Conservation (phyloP, 2,113 vertebrate species). For the Hippocampus guttulatus region DNA sequence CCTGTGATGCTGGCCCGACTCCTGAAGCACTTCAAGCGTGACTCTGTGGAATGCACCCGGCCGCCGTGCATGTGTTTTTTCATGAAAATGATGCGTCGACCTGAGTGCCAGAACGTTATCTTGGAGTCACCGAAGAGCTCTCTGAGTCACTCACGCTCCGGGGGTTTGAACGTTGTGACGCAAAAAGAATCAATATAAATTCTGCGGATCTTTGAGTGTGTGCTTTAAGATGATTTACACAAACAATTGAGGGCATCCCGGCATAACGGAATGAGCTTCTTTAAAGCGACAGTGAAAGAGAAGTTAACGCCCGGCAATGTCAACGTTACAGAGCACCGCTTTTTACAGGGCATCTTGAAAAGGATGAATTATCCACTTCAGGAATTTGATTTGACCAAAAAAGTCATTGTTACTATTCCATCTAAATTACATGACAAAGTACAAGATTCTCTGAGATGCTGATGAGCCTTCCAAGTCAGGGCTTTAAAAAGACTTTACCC, state of each 20-base stretch:
- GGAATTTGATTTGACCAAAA: background rate
- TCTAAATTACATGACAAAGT: background rate
- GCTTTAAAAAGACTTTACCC: too few relatives aligned
- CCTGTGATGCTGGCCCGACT: conserved; percentile 1
- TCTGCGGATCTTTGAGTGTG: background rate
- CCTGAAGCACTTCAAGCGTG: background rate
- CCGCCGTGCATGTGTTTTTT: too few relatives aligned
- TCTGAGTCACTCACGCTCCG: conserved; percentile 12
- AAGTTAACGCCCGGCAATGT: background rate
- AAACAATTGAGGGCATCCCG: background rate
- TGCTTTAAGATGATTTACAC: background rate
- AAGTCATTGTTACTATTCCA: background rate
- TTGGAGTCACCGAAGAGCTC: background rate
- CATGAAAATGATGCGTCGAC: background rate
- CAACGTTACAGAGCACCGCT: background rate
- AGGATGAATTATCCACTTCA: background rate
- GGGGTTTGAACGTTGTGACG: background rate
- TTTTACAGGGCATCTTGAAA: background rate
- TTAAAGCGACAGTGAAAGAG: background rate
- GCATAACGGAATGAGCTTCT: conserved; percentile 1
- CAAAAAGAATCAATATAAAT: background rate
- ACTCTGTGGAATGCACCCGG: background rate
- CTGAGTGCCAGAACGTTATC: background rate
- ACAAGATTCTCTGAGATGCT: background rate
- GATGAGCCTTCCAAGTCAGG: background rate